These are phyloP conservation scores for Hypomesus transpacificus DNA, from an alignment of 2,113 vertebrate genomes.

Conservation along the genomic window DNA sequence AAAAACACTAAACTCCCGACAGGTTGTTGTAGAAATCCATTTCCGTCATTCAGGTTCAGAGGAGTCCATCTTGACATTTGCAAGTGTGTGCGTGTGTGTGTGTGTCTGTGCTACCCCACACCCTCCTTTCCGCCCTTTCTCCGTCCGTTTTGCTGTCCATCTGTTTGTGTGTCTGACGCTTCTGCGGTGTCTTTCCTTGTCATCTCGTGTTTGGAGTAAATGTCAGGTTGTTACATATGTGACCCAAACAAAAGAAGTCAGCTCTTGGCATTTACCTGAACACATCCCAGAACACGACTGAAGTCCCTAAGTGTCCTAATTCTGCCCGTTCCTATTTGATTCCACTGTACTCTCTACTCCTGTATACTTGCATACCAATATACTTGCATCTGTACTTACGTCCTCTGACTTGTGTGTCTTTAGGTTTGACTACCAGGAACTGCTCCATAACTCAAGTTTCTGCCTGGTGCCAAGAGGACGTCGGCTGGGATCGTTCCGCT, in stretches of 20 bases:
- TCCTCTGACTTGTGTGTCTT: neutral
- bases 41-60: neutral
- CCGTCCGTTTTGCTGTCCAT: conserved; percentile 22
- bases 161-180: conserved; percentile 4
- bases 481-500: conserved; percentile 78
- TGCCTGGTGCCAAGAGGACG: conserved; percentile 86
- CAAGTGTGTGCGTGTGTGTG: conserved; percentile 18
- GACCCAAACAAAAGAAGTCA: too few relatives aligned
- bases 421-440: conserved; percentile 81
- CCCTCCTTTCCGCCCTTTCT: neutral
- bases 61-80: neutral
- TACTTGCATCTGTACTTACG: too few relatives aligned
- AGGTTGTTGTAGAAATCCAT: neutral
- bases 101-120: conserved; percentile 4
- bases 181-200: too few relatives aligned
- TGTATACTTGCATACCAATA: too few relatives aligned
- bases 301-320: too few relatives aligned
- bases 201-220: too few relatives aligned
- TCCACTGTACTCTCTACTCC: too few relatives aligned
- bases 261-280: too few relatives aligned
- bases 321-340: too few relatives aligned
- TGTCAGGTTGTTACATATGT: too few relatives aligned
- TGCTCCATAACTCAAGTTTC: conserved; percentile 88
- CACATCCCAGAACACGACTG: too few relatives aligned
- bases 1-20: neutral